Percentiles rank a stretch among this genome's conserved stretches.
Evolutionary conservation across 2,113 vertebrate species (phyloP).

Genomic region (Calcarius ornatus): DNA sequence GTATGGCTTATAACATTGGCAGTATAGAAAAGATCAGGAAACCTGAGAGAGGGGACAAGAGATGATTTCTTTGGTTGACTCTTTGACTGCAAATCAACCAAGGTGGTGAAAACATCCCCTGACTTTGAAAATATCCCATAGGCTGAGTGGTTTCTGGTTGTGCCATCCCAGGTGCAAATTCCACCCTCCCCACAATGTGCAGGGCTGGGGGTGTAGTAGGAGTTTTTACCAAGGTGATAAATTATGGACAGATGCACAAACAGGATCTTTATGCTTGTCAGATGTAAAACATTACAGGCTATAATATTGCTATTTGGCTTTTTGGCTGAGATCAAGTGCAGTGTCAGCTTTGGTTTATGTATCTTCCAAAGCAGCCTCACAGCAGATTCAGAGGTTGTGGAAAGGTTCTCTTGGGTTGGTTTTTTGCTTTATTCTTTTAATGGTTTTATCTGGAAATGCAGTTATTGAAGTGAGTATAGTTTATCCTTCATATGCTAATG

Average conservation of each 20-base stretch:
- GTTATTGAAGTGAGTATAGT: not conserved
- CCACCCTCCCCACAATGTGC: accelerated
- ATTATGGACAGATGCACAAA: not conserved
- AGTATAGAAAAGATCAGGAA: not conserved
- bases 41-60: not conserved
- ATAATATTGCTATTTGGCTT: constrained; percentile 35
- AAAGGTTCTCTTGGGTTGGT: not conserved
- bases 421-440: constrained; percentile 5
- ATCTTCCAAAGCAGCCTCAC: not conserved
- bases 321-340: constrained; percentile 42
- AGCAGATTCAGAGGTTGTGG: not conserved
- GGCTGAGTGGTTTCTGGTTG: not conserved
- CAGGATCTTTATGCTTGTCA: not conserved
- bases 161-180: not conserved
- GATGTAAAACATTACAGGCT: not conserved
- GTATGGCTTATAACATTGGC: not conserved
- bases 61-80: not conserved
- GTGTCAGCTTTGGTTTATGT: constrained; percentile 42
- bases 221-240: not conserved
- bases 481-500: constrained; percentile 54
- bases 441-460: not conserved
- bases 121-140: not conserved
- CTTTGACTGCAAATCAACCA: not conserved
- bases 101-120: not conserved
- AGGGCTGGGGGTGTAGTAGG: not conserved